phyloP scores from a whole-genome alignment of 37 sponge, comb jelly and placozoan species.

The Ianthella basta region DNA sequence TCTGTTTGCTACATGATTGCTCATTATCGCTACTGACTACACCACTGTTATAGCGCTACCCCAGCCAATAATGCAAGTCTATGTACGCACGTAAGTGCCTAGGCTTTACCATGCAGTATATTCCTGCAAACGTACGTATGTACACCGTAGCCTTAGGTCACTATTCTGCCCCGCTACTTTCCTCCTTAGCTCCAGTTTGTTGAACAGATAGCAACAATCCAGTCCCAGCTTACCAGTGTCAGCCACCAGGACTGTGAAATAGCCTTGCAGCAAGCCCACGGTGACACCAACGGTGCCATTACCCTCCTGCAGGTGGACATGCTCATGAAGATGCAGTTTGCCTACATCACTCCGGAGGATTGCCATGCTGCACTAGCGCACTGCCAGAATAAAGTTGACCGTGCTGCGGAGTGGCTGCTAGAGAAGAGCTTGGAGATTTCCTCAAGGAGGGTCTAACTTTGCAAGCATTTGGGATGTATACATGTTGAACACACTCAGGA shows the following conservation, averaged over 20 bases:
- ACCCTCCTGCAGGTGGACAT: slow-evolving; percentile 51
- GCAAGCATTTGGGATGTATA: too few species aligned
- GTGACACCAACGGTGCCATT: slow-evolving; percentile 35
- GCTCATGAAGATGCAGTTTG: slow-evolving; percentile 52
- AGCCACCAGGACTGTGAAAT: slow-evolving; percentile 1
- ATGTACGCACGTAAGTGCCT: too few species aligned
- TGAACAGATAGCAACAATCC: background rate
- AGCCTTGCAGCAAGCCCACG: slow-evolving; percentile 24
- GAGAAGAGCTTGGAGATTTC: slow-evolving; percentile 35
- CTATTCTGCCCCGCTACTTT: too few species aligned
- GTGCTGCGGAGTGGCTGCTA: slow-evolving; percentile 75
- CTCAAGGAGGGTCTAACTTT: background rate
- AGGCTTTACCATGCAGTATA: too few species aligned
- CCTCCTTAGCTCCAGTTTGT: background rate
- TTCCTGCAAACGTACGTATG: too few species aligned
- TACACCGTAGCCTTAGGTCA: too few species aligned
- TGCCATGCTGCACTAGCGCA: slow-evolving; percentile 66
- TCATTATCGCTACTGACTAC: too few species aligned
- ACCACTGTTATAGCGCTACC: too few species aligned
- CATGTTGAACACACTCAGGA: background rate
- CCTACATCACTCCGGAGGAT: slow-evolving; percentile 33
- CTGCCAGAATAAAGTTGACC: slow-evolving; percentile 59
- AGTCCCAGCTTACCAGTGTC: background rate
- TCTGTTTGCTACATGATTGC: too few species aligned
- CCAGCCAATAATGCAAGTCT: too few species aligned